Evolutionary conservation across 2,113 vertebrate genomes (phyloP), one percentile per base, ranked within the genome.

Genomic region (Elephas maximus): DNA sequence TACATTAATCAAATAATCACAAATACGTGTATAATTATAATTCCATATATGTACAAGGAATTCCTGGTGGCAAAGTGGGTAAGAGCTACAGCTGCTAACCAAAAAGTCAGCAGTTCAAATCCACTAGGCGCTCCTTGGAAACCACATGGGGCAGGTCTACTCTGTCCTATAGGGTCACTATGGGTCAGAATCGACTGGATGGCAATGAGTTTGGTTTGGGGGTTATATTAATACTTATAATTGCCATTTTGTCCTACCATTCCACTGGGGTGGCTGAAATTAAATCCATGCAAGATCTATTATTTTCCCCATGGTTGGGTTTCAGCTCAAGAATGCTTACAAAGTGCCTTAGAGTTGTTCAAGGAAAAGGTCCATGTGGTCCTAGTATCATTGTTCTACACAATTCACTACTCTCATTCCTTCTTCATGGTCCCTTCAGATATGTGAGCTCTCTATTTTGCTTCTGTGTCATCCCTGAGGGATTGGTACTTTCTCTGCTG

Each of bases 281-380:
- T 18, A 23, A 84, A 96, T 62, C 82, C 67, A 4, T 74, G 84
- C 62, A 91, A 90, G 53, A 60, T 44, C 48, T 48, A 60, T 44
- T 78, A 8, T 53, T 92, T 94, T 71, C 5, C 81, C 53, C 5
- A 21, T 74, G 11, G 33, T 80, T 69, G 14, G 63, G 8, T 82
- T 48, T 96, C 82, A 81, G n/a, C 83, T 91, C 77, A 74, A 93
- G 33, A 12, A 96, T 91, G 57, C 20, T 93, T 93, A 87, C 28
- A 78, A 18, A 87, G 21, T 79, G 44, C 53, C 62, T 94, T 78
- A 93, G 53, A 88, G 48, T 85, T 90, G 18, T 79, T 97, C 37
- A 95, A 78, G 44, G 71, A 91, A 96, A 37, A 37, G 53, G 23
- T 44, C 33, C 51, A 53, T 14, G 12, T 74, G 28, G 6, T 88